Percentiles rank a stretch among this genome's conserved stretches.
Conservation (phyloP, 2,888 invertebrate genomes). For the Torymus aiolomorphi region DNA sequence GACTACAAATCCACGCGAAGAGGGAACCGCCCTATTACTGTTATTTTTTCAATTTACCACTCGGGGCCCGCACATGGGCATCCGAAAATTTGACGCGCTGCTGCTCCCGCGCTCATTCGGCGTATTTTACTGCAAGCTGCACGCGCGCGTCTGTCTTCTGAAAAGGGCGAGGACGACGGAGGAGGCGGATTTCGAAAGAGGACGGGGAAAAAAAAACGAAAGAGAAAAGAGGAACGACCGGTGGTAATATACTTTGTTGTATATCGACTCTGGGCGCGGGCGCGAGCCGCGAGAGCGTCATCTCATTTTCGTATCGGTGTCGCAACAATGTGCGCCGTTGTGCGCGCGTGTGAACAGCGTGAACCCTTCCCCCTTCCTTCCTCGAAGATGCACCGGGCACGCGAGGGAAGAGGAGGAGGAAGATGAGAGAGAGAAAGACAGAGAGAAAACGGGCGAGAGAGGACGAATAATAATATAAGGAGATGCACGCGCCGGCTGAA, state of each 20-base stretch:
- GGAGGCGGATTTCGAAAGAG: neutral
- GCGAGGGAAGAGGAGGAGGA: neutral
- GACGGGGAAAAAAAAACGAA: neutral
- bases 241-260: slow-evolving; percentile 17
- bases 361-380: neutral
- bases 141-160: slow-evolving; percentile 18
- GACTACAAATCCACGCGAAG: neutral
- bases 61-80: neutral
- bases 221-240: slow-evolving; percentile 4
- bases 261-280: neutral
- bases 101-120: slow-evolving; percentile 1
- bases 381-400: neutral
- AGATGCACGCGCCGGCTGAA: neutral
- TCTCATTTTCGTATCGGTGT: slow-evolving; percentile 30
- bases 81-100: slow-evolving; percentile 36
- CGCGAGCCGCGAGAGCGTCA: slow-evolving; percentile 4
- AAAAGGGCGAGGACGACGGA: neutral
- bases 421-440: neutral
- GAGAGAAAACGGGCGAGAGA: slow-evolving; percentile 14
- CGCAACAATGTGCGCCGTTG: slow-evolving; percentile 39
- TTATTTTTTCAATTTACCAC: slow-evolving; percentile 52
- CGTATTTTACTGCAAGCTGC: neutral
- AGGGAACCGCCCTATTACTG: slow-evolving; percentile 22
- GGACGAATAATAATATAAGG: slow-evolving; percentile 35
- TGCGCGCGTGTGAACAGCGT: slow-evolving; percentile 36